Evolutionary conservation across 2,797 vertebrate species (phyloP).

Genomic region (Danionella dracula): DNA sequence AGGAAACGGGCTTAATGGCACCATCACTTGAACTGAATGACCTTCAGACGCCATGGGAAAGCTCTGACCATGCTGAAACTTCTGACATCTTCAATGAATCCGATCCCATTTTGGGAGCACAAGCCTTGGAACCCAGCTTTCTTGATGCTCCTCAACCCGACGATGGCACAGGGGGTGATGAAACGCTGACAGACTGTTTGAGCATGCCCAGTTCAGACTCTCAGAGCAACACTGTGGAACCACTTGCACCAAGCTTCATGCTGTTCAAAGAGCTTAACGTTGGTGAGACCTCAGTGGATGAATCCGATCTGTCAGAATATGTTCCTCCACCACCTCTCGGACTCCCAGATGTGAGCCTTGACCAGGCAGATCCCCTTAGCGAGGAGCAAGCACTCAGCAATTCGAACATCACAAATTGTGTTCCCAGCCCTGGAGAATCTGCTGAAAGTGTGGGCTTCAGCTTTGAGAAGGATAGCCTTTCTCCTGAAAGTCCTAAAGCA

Average conservation of each 20-base stretch:
- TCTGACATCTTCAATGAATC: constrained; percentile 76
- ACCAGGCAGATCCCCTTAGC: constrained; percentile 41
- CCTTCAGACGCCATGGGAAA: constrained; percentile 70
- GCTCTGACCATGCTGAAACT: constrained; percentile 66
- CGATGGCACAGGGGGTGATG: constrained; percentile 56
- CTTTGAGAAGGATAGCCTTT: constrained; percentile 63
- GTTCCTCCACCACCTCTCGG: constrained; percentile 63
- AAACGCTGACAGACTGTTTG: constrained; percentile 70
- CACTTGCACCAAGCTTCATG: constrained; percentile 70
- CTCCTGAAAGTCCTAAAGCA: constrained; percentile 28
- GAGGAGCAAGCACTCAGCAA: constrained; percentile 58
- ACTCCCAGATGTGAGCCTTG: constrained; percentile 61
- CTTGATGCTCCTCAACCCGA: constrained; percentile 68
- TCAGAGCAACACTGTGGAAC: constrained; percentile 65
- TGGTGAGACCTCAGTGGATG: constrained; percentile 64
- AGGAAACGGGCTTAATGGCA: constrained; percentile 72
- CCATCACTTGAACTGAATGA: constrained; percentile 70
- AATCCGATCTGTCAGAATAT: constrained; percentile 66
- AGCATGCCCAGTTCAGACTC: constrained; percentile 70
- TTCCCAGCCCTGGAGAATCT: constrained; percentile 54
- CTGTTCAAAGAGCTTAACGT: constrained; percentile 66
- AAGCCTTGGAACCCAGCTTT: constrained; percentile 66
- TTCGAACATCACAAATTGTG: constrained; percentile 53
- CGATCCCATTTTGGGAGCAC: constrained; percentile 70
- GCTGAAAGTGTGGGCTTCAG: constrained; percentile 51